Percentiles rank a stretch among this genome's conserved stretches.
Evolutionary conservation across 2,113 vertebrate species (phyloP).

Genomic region (Equus przewalskii): DNA sequence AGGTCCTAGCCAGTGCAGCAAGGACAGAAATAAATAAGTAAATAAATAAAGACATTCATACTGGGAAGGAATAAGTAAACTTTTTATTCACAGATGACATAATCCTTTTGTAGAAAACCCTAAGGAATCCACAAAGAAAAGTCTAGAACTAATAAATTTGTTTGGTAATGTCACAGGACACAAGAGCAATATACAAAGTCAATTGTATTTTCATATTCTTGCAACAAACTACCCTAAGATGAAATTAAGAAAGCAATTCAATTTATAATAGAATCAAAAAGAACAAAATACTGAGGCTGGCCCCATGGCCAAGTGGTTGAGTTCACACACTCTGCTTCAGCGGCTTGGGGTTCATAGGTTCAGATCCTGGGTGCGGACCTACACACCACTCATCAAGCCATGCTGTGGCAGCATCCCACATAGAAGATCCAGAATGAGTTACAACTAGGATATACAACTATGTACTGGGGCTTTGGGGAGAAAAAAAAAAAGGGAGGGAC

Average conservation of each 20-base stretch:
- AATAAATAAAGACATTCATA: neutral
- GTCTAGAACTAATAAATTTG: neutral
- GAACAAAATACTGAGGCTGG: neutral
- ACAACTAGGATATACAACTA: no score
- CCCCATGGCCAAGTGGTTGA: no score
- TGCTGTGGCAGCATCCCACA: no score
- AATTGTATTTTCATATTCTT: neutral
- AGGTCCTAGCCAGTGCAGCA: neutral
- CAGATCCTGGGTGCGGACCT: no score
- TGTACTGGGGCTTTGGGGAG: no score
- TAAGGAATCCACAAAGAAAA: neutral
- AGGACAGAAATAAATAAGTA: neutral
- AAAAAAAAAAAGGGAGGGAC: no score
- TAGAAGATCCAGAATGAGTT: no score
- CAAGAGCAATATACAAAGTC: neutral
- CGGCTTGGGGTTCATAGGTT: no score
- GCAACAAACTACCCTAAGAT: neutral
- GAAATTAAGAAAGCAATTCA: neutral
- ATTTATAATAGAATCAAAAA: neutral
- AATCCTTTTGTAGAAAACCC: constrained; percentile 5
- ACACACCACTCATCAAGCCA: no score
- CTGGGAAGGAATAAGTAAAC: neutral
- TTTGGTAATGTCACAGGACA: neutral
- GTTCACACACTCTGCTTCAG: no score
- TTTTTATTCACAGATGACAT: neutral